Evolutionary conservation across 2,797 vertebrate genomes (phyloP).

Genomic region (Myotis pilosus): DNA sequence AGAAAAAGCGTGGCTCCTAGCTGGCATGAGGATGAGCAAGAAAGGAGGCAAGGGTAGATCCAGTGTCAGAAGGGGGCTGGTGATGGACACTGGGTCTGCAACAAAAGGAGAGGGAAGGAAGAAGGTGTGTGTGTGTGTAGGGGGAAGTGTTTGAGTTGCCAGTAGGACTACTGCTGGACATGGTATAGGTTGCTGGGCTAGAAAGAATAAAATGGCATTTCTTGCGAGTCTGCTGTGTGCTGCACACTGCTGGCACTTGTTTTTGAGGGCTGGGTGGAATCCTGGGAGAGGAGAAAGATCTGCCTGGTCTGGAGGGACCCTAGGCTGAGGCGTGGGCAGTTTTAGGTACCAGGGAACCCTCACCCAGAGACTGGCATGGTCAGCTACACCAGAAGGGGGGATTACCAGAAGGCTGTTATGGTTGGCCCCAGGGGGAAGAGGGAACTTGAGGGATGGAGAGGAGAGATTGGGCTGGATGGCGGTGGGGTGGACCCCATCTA

Average conservation of each 20-base stretch:
- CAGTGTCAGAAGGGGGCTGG: not conserved
- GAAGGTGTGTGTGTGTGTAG: not conserved
- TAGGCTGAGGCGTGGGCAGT: not conserved
- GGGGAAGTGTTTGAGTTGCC: not conserved
- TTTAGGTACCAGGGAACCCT: not conserved
- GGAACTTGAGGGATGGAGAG: not conserved
- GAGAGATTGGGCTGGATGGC: not conserved
- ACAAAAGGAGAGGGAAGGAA: not conserved
- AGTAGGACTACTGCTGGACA: not conserved
- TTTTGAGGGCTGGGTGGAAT: not conserved
- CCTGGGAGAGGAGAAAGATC: not conserved
- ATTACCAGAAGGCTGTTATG: not conserved
- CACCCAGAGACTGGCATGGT: not conserved
- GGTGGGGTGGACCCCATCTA: not conserved
- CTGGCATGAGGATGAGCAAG: not conserved
- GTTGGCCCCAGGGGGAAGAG: not conserved
- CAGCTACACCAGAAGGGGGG: not conserved
- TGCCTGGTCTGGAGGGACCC: not conserved
- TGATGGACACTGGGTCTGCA: not conserved
- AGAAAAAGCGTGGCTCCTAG: not conserved
- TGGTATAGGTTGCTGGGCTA: not conserved
- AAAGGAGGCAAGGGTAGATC: not conserved
- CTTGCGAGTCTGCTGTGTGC: not conserved
- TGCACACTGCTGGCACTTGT: not conserved
- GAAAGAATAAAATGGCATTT: not conserved